Evolutionary conservation across 2,113 vertebrate genomes (phyloP), one percentile per base, ranked within the genome.

Genomic region (Podarcis raffonei): DNA sequence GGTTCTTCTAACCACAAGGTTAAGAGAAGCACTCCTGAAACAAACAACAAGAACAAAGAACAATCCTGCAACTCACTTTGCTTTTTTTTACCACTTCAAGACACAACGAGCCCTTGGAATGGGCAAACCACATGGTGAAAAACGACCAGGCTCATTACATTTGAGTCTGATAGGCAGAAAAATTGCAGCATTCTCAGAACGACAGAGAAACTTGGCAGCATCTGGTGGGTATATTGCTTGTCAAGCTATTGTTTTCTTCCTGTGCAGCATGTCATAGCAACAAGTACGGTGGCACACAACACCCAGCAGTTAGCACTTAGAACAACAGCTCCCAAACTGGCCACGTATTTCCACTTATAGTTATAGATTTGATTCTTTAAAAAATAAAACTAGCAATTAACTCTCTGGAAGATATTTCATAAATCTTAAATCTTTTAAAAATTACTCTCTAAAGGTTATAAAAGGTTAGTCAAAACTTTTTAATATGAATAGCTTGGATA

Each of bases 381-480:
- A 3, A 85, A 72, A 72, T 69, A n/a, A 75, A 88, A 65, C 76
- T 83, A 87, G 71, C 90, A 0, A 20, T 22, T 75, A 68, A 53
- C 80, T 81, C 65, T 92, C 66, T 23, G 23, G 84, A 94, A 94
- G 80, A 62, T 39, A 86, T 90, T 90, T 84, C 79, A 89, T 48
- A 92, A 91, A 90, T 91, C 1, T 5, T 91, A 16, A 30, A 30
- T 65, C 76, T 94, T 42, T 42, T 53, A 95, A 94, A 96, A 97
- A 96, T 92, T 32, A 94, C 92, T 91, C 92, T 95, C 88, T 92
- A 82, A 90, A 94, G 94, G 94, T 94, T 95, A 97, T 86, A 97
- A 96, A 97, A 96, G 91, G 89, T 89, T 86, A 93, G 91, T 94
- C 86, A 95, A 94, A 97, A 94, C 18, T 83, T 39, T 90, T 84